A percentile compares a stretch with the other conserved stretches of the same genome.
phyloP scores from a whole-genome alignment of 2,888 invertebrate species.

The Acronicta alni region DNA sequence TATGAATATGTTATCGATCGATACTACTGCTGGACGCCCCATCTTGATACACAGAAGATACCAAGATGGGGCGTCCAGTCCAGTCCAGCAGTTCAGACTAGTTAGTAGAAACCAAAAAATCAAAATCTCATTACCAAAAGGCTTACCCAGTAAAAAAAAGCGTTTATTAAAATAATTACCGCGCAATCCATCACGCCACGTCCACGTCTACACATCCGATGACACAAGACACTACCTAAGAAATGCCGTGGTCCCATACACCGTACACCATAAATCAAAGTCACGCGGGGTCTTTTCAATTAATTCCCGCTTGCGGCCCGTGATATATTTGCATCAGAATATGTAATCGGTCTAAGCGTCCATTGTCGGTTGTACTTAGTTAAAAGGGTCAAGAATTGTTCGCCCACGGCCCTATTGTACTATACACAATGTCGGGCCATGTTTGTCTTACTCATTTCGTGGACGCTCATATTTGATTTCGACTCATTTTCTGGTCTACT shows the following conservation, averaged over 20 bases:
- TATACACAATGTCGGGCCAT: constrained; percentile 64
- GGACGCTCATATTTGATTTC: constrained; percentile 83
- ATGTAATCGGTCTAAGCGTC: constrained; percentile 63
- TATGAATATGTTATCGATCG: no score
- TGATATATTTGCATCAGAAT: constrained; percentile 69
- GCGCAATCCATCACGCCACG: constrained; percentile 35
- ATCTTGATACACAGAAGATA: no score
- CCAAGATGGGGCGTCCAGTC: no score
- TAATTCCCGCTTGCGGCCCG: constrained; percentile 62
- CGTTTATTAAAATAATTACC: constrained; percentile 32
- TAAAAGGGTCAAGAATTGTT: constrained; percentile 72
- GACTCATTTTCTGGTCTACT: constrained; percentile 66
- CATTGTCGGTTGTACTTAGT: constrained; percentile 63
- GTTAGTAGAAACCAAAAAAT: no score
- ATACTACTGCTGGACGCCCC: no score
- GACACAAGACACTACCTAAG: constrained; percentile 47
- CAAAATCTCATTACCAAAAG: no score
- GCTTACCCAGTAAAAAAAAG: background rate
- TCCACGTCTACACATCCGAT: constrained; percentile 35
- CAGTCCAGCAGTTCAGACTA: no score
- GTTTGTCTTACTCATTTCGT: constrained; percentile 81
- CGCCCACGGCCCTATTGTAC: constrained; percentile 71
- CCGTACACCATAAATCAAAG: constrained; percentile 62
- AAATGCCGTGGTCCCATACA: constrained; percentile 44
- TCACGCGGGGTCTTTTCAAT: constrained; percentile 67